Evolutionary conservation across 2,113 vertebrate genomes (phyloP).

Genomic region (Chamaetylas fuelleborni): DNA sequence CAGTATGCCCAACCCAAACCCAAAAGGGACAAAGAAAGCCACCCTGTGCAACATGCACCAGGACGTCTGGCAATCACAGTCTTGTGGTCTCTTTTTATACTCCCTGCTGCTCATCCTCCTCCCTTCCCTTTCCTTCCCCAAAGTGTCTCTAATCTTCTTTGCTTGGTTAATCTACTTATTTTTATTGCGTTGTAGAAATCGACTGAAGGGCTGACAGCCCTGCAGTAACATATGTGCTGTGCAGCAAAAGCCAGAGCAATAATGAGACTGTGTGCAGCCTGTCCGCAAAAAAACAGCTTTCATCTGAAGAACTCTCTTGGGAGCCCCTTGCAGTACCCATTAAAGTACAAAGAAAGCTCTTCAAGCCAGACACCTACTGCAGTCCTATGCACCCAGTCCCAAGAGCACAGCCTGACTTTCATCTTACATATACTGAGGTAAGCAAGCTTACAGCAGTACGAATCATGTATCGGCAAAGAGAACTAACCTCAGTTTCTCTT

Average conservation of each 20-base stretch:
- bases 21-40: slow-evolving; percentile 66
- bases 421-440: background rate
- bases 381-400: background rate
- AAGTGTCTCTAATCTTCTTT: slow-evolving; percentile 56
- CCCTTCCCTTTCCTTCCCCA: slow-evolving; percentile 6
- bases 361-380: background rate
- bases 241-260: slow-evolving; percentile 48
- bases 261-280: background rate
- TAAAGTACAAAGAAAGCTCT: slow-evolving; percentile 36
- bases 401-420: background rate
- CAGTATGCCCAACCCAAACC: slow-evolving; percentile 55
- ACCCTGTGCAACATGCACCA: slow-evolving; percentile 61
- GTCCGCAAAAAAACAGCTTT: background rate
- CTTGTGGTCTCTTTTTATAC: slow-evolving; percentile 42
- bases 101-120: slow-evolving; percentile 20
- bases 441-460: background rate
- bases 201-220: slow-evolving; percentile 35
- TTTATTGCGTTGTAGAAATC: slow-evolving; percentile 50
- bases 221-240: slow-evolving; percentile 23
- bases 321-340: background rate
- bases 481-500: background rate
- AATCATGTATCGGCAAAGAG: background rate
- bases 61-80: background rate
- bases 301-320: background rate
- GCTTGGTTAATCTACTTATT: slow-evolving; percentile 67